Evolutionary conservation across 1,140 invertebrate species (phyloP).

Genomic region (Zaprionus davidi): DNA sequence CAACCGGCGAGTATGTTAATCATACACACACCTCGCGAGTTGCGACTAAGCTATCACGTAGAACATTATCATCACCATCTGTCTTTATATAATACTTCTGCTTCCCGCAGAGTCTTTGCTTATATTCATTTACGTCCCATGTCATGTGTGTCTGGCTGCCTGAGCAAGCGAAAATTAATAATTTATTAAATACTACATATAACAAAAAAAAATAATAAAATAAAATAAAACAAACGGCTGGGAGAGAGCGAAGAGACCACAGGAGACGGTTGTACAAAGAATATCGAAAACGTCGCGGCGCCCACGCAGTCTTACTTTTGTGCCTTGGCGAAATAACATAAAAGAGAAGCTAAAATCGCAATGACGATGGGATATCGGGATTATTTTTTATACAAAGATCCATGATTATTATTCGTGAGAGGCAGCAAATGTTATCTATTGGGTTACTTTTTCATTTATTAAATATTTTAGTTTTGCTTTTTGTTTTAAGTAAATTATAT

Average conservation of each 20-base stretch:
- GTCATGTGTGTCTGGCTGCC: constrained; percentile 61
- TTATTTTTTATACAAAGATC: background rate
- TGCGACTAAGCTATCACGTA: constrained; percentile 35
- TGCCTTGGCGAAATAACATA: constrained; percentile 22
- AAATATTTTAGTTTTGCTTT: too few relatives aligned
- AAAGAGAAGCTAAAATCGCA: constrained; percentile 14
- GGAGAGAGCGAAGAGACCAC: constrained; percentile 1
- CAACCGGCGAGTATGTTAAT: constrained; percentile 31
- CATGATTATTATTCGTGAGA: background rate
- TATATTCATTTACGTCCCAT: constrained; percentile 66
- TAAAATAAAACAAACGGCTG: constrained; percentile 27
- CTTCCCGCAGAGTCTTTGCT: constrained; percentile 10
- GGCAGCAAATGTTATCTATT: background rate
- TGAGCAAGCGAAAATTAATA: constrained; percentile 68
- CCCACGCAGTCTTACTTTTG: constrained; percentile 43
- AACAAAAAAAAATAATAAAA: constrained; percentile 21
- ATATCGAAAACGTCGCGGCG: constrained; percentile 8
- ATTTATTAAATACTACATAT: constrained; percentile 75
- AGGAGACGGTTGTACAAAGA: constrained; percentile 7
- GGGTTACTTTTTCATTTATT: background rate
- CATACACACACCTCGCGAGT: constrained; percentile 19
- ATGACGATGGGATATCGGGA: constrained; percentile 1
- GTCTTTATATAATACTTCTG: constrained; percentile 63
- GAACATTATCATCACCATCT: constrained; percentile 25
- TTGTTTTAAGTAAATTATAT: background rate